phyloP scores from a whole-genome alignment of 1,140 invertebrate genomes.

The Plodia interpunctella region DNA sequence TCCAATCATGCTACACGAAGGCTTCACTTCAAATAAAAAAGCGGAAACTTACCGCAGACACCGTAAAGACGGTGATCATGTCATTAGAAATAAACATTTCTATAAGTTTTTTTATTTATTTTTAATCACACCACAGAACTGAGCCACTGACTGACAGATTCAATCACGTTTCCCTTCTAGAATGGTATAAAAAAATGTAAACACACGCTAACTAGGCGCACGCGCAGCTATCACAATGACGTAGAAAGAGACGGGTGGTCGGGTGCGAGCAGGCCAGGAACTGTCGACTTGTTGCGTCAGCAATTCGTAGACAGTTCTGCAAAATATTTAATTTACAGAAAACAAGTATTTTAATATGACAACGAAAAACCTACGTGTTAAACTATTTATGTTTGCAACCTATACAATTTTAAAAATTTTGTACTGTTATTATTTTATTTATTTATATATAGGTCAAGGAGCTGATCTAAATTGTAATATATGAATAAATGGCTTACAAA shows the following conservation, averaged over 20 bases:
- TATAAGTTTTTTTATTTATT: background rate
- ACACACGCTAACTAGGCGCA: slow-evolving; percentile 8
- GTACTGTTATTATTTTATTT: too few relatives aligned
- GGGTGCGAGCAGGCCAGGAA: background rate
- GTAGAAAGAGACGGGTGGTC: background rate
- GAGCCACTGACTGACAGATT: background rate
- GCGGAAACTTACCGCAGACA: slow-evolving; percentile 6
- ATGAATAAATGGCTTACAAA: too few relatives aligned
- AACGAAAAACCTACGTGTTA: too few relatives aligned
- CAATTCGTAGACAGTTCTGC: background rate
- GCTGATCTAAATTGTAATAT: too few relatives aligned
- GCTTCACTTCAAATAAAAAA: background rate
- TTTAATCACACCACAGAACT: background rate
- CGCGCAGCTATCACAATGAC: background rate
- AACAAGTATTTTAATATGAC: background rate
- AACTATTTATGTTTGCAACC: too few relatives aligned
- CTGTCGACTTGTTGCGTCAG: background rate
- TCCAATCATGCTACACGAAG: too few relatives aligned
- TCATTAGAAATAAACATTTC: slow-evolving; percentile 10
- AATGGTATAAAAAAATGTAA: slow-evolving; percentile 14
- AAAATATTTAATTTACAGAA: background rate
- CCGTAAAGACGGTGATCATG: slow-evolving; percentile 1
- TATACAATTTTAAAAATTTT: too few relatives aligned
- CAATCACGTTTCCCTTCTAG: background rate
- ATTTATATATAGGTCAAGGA: too few relatives aligned